Base-by-base conservation (phyloP, 2,113 vertebrate genomes). In the Sciurus niger region DNA sequence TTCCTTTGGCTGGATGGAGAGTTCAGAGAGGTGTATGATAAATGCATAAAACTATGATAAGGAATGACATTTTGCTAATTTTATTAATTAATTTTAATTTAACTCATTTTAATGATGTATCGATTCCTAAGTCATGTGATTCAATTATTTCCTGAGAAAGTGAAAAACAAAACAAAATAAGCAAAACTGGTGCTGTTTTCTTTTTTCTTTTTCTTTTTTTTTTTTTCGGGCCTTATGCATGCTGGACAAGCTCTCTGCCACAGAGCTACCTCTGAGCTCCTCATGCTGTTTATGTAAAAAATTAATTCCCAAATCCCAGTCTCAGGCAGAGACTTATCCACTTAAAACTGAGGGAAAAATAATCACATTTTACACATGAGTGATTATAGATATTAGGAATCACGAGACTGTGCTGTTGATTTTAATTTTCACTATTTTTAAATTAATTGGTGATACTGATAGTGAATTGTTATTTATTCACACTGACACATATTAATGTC, bases 391-490 rank as follows among this genome's bases (percentile, higher is more conserved):
- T 73, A 34, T 86, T 46, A 86, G 4, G 9, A 12, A 78, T 89
- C 10, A 85, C 92, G 34, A 94, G 46, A 85, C n/a, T 78, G 24
- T 37, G 17, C 51, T 51, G 22, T 51, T 86, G 40, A 65, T 58
- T 89, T 93, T 94, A 77, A 78, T 85, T 82, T 89, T 67, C n/a
- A 84, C 0, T 68, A 55, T 46, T 92, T 94, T 78, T 8, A 83
- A 91, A 91, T 74, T 89, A 82, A 85, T 88, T 67, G 46, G n/a
- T 93, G 25, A 37, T 67, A 84, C 34, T 93, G 88, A 48, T 84
- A 79, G 48, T 88, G 20, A 93, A 88, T 70, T 92, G 20, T 63
- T 82, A 76, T 60, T 77, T 79, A 51, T 46, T 91, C 73, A 16
- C 17, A 63, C 6, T 72, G 55, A 67, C 18, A 90, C 28, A 89